Percentiles rank a stretch among this genome's conserved stretches.
Evolutionary conservation across 1,140 invertebrate genomes (phyloP).

Genomic region (Drosophila busckii): DNA sequence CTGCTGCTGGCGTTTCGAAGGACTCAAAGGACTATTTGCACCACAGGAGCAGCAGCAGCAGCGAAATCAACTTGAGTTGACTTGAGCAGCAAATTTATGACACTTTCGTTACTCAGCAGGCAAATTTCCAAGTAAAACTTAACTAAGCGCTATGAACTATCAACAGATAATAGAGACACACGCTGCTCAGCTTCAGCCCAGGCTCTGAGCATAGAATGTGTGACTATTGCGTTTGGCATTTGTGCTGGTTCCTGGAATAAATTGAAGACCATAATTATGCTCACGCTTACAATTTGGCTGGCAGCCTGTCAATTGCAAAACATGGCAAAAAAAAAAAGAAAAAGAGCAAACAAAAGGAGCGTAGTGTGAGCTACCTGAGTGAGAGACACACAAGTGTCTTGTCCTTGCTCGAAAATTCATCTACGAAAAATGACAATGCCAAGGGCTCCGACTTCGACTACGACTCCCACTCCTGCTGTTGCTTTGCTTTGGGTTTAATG

Average conservation of each 20-base stretch:
- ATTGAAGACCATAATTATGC: constrained; percentile 70
- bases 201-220: constrained; percentile 19
- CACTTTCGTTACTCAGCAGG: constrained; percentile 45
- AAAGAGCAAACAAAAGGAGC: constrained; percentile 52
- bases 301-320: constrained; percentile 55
- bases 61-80: constrained; percentile 41
- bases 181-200: too few species aligned
- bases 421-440: constrained; percentile 40
- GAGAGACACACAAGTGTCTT: constrained; percentile 30
- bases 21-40: constrained; percentile 7
- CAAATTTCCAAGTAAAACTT: constrained; percentile 38
- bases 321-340: constrained; percentile 7
- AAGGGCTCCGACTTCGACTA: too few species aligned
- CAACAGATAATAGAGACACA: too few species aligned
- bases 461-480: too few species aligned
- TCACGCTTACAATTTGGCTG: constrained; percentile 48
- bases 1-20: too few species aligned
- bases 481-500: constrained; percentile 21
- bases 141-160: constrained; percentile 1
- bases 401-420: constrained; percentile 32
- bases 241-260: constrained; percentile 47
- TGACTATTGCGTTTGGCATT: constrained; percentile 16
- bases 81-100: constrained; percentile 50
- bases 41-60: constrained; percentile 42
- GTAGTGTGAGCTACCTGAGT: constrained; percentile 32